Evolutionary conservation across 2,797 vertebrate species (phyloP), one percentile per base, ranked within the genome.

Genomic region (Ctenopoma kingsleyae): DNA sequence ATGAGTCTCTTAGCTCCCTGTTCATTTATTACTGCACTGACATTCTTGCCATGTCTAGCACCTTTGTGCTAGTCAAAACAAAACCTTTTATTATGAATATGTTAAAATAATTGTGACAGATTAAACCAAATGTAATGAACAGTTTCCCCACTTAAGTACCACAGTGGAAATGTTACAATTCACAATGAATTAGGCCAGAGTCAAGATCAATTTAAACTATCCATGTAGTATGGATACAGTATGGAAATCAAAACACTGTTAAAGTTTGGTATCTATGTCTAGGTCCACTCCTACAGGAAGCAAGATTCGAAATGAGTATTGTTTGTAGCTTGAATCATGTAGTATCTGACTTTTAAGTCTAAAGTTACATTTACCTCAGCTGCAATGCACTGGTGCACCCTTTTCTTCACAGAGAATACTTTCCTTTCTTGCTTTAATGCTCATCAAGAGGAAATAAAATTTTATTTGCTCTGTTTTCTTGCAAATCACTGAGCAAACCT

Each of bases 401-500:
- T 72, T 76, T 61, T 82, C 74, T 76, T 55, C 74, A 71, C 19
- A 63, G 67, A 78, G 72, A 83, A 77, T 74, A 73, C 67, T 83
- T 74, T 65, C 73, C 78, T 81, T 86, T 62, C 84, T 84, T 79
- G 67, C 49, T 87, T 85, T 84, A 89, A 87, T 82, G 71, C 69
- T 84, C 81, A 90, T 89, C 76, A 80, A 88, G 78, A 64, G 74
- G 64, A 74, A 79, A 87, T 87, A 69, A 76, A 77, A 83, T 85
- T 82, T 82, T 86, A 89, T 90, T 88, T 78, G 67, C 60, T 62
- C 78, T 71, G 53, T 87, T 85, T 91, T 87, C 72, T 77, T 85
- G 82, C 90, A 91, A 92, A 90, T 92, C 79, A 84, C 71, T 62
- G 76, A 84, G 71, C 77, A 92, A 92, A 93, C 89, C 75, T 90